phyloP scores from a whole-genome alignment of 2,113 vertebrate species.

The Sprattus sprattus region DNA sequence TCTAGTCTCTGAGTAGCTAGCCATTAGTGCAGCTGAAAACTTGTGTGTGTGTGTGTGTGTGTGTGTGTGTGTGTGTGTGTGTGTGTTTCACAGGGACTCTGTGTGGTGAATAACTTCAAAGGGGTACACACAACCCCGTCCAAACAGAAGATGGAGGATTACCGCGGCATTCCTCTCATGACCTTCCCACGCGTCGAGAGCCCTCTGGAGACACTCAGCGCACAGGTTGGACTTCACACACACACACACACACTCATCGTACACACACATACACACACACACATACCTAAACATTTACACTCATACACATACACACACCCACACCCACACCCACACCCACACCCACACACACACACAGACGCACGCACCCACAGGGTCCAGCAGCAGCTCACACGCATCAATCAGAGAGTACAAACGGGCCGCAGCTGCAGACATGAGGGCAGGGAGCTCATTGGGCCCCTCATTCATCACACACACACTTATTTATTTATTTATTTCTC shows the following conservation, averaged over 20 bases:
- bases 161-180: constrained; percentile 89
- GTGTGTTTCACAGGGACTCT: constrained; percentile 78
- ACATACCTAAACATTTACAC: neutral
- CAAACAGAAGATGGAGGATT: constrained; percentile 90
- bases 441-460: no score
- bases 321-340: neutral
- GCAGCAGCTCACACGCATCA: no score
- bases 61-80: constrained; percentile 1
- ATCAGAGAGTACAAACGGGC: no score
- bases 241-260: neutral
- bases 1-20: neutral
- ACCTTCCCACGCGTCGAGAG: constrained; percentile 96
- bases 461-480: neutral
- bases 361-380: no score
- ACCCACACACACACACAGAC: neutral
- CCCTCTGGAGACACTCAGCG: constrained; percentile 94
- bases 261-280: neutral
- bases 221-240: constrained; percentile 80
- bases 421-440: no score
- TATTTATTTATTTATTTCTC: no score
- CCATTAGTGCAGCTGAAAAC: neutral
- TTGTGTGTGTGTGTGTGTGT: neutral
- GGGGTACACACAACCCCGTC: constrained; percentile 77
- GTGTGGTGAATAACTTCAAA: constrained; percentile 97
- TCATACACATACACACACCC: neutral